Base-by-base conservation (phyloP, 2,113 vertebrate genomes). In the Opisthocomus hoazin region DNA sequence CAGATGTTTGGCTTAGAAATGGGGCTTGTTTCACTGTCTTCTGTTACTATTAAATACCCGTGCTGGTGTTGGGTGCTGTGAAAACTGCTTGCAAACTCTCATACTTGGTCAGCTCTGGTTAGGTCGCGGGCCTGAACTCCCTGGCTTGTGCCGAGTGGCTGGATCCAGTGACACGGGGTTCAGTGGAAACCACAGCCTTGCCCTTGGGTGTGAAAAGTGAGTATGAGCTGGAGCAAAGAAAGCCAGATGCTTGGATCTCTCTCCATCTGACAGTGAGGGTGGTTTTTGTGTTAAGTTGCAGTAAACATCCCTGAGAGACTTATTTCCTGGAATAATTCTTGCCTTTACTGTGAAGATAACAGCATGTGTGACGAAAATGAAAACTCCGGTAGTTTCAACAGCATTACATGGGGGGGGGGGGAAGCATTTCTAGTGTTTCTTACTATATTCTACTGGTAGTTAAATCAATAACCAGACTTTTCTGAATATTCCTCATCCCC, bases 351-450 rank as follows among this genome's bases (percentile, higher is more conserved):
- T 41, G 29, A 76, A 57, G 86, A 46, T 41, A 65, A 65, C 11
- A 57, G 4, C 6, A 5, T 8, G 0, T 22, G 12, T 63, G 46
- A 36, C 0, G 3, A 76, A 70, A 71, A 75, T 4, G 3, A 69
- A 92, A 43, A 23, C 19, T 43, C 3, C 19, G 8, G 16, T 54
- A 50, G 18, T 37, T 71, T 87, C 29, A 50, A 57, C 26, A 39
- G 22, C 22, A 41, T 77, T 74, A 37, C 0, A 1, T 9, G 5
- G 1, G 4, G 9, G 8, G 12, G 7, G 2, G 1, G 1, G 1
- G 8, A 26, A n/a, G 6, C 6, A 27, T 57, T 76, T 87, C 17
- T 77, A 51, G 24, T 0, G 0, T 45, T 82, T 90, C 22, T 50
- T 57, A 17, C 12, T 50, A 29, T 70, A 12, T 84, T 66, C 30